These are phyloP conservation scores for Neoniphon sammara DNA, from an alignment of 2,797 vertebrate species.

Conservation along the genomic window DNA sequence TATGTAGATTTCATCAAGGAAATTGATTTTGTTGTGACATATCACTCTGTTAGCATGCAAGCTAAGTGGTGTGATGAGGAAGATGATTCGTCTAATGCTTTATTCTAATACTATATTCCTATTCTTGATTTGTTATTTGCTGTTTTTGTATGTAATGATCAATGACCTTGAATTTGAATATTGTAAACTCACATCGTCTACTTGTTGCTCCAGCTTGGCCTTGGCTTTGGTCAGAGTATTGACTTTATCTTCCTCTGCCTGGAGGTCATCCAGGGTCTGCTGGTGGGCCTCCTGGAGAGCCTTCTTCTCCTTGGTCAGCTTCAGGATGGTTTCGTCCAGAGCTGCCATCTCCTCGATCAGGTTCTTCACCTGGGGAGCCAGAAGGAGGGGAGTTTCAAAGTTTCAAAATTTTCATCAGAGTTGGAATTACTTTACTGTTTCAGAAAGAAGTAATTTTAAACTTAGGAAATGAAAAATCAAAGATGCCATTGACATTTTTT, in stretches of 20 bases:
- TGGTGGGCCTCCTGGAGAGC: constrained; percentile 93
- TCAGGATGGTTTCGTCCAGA: constrained; percentile 90
- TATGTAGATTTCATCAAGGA: neutral
- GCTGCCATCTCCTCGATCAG: constrained; percentile 93
- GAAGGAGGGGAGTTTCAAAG: neutral
- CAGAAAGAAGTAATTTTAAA: neutral
- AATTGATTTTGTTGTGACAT: neutral
- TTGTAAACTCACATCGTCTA: constrained; percentile 89
- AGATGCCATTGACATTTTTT: neutral
- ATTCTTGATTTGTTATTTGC: neutral
- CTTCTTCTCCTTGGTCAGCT: constrained; percentile 94
- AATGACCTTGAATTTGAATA: neutral
- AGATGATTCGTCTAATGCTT: neutral
- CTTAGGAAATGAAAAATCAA: neutral
- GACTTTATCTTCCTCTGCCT: constrained; percentile 95
- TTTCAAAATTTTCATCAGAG: neutral
- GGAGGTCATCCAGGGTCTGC: constrained; percentile 93
- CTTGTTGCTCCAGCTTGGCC: constrained; percentile 94
- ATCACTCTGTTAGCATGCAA: neutral
- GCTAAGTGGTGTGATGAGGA: too few relatives aligned
- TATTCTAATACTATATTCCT: neutral
- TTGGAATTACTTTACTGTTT: neutral
- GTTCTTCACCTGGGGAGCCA: constrained; percentile 89
- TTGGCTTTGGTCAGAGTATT: constrained; percentile 92
- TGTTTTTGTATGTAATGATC: neutral